Conservation (phyloP, 2,797 vertebrate genomes). For the Furcifer pardalis region DNA sequence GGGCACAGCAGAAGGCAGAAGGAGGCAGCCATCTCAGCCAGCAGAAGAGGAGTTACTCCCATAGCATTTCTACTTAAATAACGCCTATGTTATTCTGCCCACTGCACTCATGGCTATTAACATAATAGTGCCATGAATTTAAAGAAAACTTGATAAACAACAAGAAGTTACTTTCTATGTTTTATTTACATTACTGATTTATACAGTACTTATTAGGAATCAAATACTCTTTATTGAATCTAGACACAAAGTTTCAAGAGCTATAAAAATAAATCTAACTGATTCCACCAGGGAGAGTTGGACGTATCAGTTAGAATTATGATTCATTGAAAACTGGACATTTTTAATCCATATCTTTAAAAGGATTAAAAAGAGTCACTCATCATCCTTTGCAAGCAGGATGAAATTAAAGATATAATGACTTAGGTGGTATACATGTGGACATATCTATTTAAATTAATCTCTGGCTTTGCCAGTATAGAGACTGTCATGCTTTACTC, state of each 20-base stretch:
- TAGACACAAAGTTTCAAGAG: neutral
- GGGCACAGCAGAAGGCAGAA: neutral
- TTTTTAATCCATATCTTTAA: neutral
- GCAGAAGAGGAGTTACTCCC: neutral
- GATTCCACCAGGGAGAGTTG: neutral
- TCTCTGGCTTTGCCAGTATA: neutral
- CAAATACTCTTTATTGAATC: slow-evolving; percentile 11
- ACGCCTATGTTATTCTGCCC: slow-evolving; percentile 23
- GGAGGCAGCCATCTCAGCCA: neutral
- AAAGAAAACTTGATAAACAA: slow-evolving; percentile 24
- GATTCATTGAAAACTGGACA: neutral
- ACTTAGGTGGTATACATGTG: neutral
- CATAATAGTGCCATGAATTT: slow-evolving; percentile 24
- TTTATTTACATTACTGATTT: slow-evolving; percentile 21
- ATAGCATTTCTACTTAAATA: slow-evolving; percentile 30
- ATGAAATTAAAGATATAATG: neutral
- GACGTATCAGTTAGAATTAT: neutral
- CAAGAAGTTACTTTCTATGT: slow-evolving; percentile 23
- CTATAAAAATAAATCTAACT: neutral
- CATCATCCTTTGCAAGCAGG: neutral
- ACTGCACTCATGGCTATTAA: slow-evolving; percentile 21
- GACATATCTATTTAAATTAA: neutral
- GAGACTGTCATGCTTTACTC: neutral
- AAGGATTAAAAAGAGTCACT: neutral
- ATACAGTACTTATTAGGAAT: slow-evolving; percentile 20